Conservation (phyloP, 1,140 invertebrate species). For the Probaryconus sp. region DNA sequence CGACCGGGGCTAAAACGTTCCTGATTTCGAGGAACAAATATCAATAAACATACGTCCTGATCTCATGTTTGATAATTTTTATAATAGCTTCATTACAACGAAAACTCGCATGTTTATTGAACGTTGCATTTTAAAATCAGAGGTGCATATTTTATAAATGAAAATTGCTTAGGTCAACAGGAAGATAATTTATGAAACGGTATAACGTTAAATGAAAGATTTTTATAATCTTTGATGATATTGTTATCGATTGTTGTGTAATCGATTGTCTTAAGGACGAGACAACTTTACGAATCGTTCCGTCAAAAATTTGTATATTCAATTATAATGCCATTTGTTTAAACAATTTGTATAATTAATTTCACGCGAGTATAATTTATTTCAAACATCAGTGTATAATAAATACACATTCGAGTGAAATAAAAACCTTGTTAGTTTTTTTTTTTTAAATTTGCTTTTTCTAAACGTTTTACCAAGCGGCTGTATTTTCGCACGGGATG, state of each 20-base stretch:
- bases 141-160: conserved; percentile 32
- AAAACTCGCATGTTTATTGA: conserved; percentile 18
- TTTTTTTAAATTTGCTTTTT: too few species aligned
- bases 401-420: too few species aligned
- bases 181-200: conserved; percentile 23
- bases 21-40: conserved; percentile 58
- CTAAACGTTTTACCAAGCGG: too few species aligned
- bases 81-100: conserved; percentile 54
- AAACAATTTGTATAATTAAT: too few species aligned
- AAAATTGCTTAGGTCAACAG: conserved; percentile 33
- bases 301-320: too few species aligned
- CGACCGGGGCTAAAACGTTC: conserved; percentile 24
- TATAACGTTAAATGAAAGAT: conserved; percentile 10
- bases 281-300: too few species aligned
- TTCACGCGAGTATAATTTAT: too few species aligned
- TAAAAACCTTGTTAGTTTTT: too few species aligned
- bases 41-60: conserved; percentile 51
- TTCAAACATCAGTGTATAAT: too few species aligned
- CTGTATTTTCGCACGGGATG: too few species aligned
- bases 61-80: conserved; percentile 47
- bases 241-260: neutral
- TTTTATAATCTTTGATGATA: conserved; percentile 22
- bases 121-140: conserved; percentile 27
- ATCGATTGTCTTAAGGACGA: neutral
- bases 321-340: too few species aligned